phyloP scores from a whole-genome alignment of 1,140 invertebrate genomes.

The Eciton burchellii region DNA sequence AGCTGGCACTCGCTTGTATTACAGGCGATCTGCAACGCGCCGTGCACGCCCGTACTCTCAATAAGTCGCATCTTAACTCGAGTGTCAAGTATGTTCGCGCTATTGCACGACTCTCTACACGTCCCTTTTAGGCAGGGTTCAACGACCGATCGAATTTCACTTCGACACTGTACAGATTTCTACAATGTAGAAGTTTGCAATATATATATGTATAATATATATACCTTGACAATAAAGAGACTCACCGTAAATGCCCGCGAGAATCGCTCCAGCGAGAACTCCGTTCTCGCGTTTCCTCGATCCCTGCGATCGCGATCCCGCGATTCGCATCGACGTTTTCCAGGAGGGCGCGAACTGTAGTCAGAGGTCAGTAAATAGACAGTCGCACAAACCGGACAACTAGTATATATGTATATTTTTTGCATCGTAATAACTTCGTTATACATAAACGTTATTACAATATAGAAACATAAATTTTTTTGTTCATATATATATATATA shows the following conservation, averaged over 20 bases:
- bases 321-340: background rate
- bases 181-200: conserved; percentile 80
- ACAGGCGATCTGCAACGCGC: background rate
- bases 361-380: conserved; percentile 46
- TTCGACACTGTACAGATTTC: conserved; percentile 71
- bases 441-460: conserved; percentile 82
- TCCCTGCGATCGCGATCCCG: background rate
- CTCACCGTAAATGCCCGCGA: conserved; percentile 31
- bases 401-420: conserved; percentile 80
- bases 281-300: background rate
- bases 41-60: conserved; percentile 10
- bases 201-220: too few relatives aligned
- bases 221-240: conserved; percentile 66
- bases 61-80: conserved; percentile 58
- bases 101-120: conserved; percentile 80
- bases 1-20: conserved; percentile 2
- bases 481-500: too few relatives aligned
- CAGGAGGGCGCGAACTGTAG: background rate
- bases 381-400: conserved; percentile 69
- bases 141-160: conserved; percentile 69
- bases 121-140: conserved; percentile 80
- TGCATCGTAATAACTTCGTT: conserved; percentile 77
- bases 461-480: conserved; percentile 81
- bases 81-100: conserved; percentile 67
- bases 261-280: background rate